Evolutionary conservation across 2,888 invertebrate species (phyloP).

Genomic region (Herminia tarsipennalis): DNA sequence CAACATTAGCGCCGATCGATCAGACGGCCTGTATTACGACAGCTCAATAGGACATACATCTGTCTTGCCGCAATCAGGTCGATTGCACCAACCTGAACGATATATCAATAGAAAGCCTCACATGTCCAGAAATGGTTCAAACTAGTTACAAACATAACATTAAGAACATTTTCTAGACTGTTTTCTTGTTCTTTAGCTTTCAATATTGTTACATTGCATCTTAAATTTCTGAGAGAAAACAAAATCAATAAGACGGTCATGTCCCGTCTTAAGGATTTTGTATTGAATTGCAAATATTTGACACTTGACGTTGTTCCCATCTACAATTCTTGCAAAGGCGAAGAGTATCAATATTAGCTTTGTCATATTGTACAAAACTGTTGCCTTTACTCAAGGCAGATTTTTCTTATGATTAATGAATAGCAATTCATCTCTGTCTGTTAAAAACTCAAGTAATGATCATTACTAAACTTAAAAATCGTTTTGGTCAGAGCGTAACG

Average conservation of each 20-base stretch:
- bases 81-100: conserved; percentile 45
- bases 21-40: conserved; percentile 63
- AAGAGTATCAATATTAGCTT: not conserved
- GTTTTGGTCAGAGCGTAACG: conserved; percentile 8
- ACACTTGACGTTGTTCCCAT: not conserved
- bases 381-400: not conserved
- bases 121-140: conserved; percentile 21
- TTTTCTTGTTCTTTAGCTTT: not conserved
- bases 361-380: conserved; percentile 3
- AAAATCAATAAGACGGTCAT: no score
- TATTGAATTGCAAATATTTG: conserved; percentile 5
- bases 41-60: conserved; percentile 69
- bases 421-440: conserved; percentile 11
- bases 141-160: conserved; percentile 7
- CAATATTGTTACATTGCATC: no score
- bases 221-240: not conserved
- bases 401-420: conserved; percentile 1
- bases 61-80: conserved; percentile 56
- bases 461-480: conserved; percentile 4
- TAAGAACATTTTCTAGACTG: not conserved
- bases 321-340: not conserved
- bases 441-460: conserved; percentile 8
- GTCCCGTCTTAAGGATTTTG: no score
- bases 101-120: conserved; percentile 29
- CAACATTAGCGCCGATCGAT: conserved; percentile 55